A percentile compares a stretch with the other conserved stretches of the same genome.
Conservation (phyloP, 2,888 invertebrate genomes). For the Cantharis flavilabris region DNA sequence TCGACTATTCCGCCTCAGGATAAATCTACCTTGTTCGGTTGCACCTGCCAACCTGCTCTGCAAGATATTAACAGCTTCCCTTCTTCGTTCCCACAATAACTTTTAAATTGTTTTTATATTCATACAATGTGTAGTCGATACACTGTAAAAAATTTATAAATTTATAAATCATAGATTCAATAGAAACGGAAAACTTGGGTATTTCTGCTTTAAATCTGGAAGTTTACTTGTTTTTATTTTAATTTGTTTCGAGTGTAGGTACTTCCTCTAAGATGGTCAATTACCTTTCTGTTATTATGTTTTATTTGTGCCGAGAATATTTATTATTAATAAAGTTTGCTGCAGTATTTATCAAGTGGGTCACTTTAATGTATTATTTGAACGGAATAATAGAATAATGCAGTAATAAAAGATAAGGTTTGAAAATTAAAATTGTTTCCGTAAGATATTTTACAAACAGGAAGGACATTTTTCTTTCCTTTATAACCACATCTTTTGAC, state of each 20-base stretch:
- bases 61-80: conserved; percentile 31
- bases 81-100: background rate
- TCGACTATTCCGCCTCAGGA: conserved; percentile 17
- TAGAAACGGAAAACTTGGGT: too few species aligned
- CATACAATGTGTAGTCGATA: background rate
- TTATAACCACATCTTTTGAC: background rate
- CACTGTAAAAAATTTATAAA: background rate
- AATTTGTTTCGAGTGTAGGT: too few species aligned
- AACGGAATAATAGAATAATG: background rate
- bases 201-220: too few species aligned
- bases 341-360: background rate
- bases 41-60: conserved; percentile 38
- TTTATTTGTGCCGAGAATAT: background rate
- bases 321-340: background rate
- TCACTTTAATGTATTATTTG: background rate
- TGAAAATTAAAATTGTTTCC: background rate
- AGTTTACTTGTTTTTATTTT: too few species aligned
- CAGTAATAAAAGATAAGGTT: background rate
- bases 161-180: too few species aligned
- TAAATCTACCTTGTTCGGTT: conserved; percentile 36
- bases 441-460: background rate
- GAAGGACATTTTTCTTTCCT: background rate
- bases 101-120: background rate
- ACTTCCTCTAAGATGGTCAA: too few species aligned
- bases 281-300: too few species aligned